Conservation (phyloP, 2,113 vertebrate genomes). For the Poicephalus meyeri region DNA sequence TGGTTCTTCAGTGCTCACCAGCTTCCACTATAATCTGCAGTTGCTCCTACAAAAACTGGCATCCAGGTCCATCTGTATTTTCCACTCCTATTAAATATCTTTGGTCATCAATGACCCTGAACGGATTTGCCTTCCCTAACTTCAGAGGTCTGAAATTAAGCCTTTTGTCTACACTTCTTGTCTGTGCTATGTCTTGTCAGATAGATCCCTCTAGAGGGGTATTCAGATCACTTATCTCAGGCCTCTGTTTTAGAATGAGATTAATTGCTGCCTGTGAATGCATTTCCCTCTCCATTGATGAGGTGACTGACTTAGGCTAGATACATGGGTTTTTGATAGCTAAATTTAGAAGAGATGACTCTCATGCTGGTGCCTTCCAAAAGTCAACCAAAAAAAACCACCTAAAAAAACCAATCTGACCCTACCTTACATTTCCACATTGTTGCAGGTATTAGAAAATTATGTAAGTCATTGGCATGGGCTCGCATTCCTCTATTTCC, state of each 20-base stretch:
- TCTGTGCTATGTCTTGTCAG: not conserved
- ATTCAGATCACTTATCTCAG: not conserved
- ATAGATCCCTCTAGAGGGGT: not conserved
- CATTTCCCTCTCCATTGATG: not conserved
- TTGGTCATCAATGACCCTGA: not conserved
- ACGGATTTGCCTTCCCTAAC: not conserved
- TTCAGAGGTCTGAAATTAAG: conserved; percentile 33
- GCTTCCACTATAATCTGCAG: not conserved
- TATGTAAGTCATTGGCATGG: not conserved
- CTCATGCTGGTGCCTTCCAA: not conserved
- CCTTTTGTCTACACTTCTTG: not conserved
- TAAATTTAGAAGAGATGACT: not conserved
- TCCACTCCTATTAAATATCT: not conserved
- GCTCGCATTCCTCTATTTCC: not conserved
- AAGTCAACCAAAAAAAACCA: not conserved
- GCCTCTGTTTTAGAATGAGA: not conserved
- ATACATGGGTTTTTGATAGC: not conserved
- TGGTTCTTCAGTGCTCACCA: not conserved
- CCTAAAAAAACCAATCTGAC: not conserved
- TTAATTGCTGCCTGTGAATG: not conserved
- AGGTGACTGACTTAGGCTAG: not conserved
- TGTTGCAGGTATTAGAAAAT: not conserved
- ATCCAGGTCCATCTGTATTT: not conserved
- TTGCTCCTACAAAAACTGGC: not conserved
- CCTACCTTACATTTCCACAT: not conserved